phyloP scores from a whole-genome alignment of 2,113 vertebrate genomes.

The Poecile atricapillus region DNA sequence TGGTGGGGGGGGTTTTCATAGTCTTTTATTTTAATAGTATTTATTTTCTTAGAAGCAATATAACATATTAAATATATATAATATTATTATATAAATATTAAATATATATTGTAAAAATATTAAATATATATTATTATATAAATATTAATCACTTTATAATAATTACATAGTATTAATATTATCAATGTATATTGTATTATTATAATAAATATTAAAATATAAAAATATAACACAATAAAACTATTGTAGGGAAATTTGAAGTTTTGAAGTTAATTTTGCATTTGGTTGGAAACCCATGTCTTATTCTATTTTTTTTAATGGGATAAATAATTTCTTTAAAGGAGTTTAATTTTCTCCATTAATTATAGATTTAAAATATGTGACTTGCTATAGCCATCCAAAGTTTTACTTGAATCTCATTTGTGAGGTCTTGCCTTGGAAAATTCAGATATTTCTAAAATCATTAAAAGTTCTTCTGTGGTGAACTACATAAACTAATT shows the following conservation, averaged over 20 bases:
- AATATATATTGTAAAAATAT: no score
- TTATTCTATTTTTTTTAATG: neutral
- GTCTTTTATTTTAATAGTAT: neutral
- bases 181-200: no score
- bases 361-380: neutral
- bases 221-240: neutral
- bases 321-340: neutral
- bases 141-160: no score
- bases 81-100: no score
- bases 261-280: neutral
- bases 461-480: neutral
- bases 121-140: no score
- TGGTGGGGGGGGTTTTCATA: fast-evolving
- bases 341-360: neutral
- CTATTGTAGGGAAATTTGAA: neutral
- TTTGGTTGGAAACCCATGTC: neutral
- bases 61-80: no score
- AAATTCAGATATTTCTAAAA: neutral
- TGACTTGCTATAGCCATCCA: neutral
- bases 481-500: neutral
- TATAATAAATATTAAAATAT: no score
- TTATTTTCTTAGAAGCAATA: neutral
- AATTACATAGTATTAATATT: no score
- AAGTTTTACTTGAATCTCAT: neutral
- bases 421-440: neutral